phyloP scores from a whole-genome alignment of 2,113 vertebrate species.

The Polyodon spathula region DNA sequence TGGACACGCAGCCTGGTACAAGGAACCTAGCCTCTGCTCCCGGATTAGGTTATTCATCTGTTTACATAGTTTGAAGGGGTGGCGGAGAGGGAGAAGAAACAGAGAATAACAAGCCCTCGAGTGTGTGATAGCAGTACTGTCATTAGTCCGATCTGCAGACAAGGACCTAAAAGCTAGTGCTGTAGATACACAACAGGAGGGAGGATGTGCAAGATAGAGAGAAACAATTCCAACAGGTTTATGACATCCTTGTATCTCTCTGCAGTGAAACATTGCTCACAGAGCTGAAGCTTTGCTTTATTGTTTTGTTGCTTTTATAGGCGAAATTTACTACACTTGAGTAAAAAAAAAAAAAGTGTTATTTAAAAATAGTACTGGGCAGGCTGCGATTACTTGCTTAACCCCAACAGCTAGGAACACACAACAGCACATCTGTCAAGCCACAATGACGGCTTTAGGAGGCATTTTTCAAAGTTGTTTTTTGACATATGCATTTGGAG shows the following conservation, averaged over 20 bases:
- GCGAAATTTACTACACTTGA: constrained; percentile 22
- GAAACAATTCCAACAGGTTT: constrained; percentile 13
- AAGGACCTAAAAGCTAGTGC: not conserved
- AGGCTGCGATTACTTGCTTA: no score
- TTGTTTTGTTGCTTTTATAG: constrained; percentile 22
- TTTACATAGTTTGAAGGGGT: constrained; percentile 18
- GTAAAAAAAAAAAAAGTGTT: constrained; percentile 5
- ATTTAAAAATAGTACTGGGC: no score
- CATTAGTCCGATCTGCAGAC: constrained; percentile 17
- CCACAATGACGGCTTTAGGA: no score
- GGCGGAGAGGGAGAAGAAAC: not conserved
- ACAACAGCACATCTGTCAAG: no score
- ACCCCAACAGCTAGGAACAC: no score
- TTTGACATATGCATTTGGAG: no score
- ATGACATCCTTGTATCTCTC: constrained; percentile 17
- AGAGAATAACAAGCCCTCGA: constrained; percentile 30
- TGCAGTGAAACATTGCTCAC: constrained; percentile 12
- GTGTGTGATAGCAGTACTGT: constrained; percentile 14
- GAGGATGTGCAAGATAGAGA: constrained; percentile 1
- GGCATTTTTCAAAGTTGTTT: no score
- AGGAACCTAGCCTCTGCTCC: not conserved
- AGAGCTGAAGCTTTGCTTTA: constrained; percentile 12
- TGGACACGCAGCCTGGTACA: not conserved
- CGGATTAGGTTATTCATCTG: constrained; percentile 20
- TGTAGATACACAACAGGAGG: not conserved